Evolutionary conservation across 2,113 vertebrate species (phyloP).

Genomic region (Furnarius figulus): DNA sequence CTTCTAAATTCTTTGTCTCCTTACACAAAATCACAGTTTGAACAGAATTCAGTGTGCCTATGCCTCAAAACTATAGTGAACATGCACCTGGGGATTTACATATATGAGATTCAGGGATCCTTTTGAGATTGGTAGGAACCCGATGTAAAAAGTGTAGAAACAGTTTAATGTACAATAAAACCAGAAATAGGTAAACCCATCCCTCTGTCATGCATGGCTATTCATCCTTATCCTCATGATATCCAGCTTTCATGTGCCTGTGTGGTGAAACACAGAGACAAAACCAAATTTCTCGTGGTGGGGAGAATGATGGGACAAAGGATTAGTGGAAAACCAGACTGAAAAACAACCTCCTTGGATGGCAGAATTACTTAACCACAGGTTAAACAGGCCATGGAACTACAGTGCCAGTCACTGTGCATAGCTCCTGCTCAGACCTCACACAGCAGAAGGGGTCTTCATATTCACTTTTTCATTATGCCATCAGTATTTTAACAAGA

Average conservation of each 20-base stretch:
- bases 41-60: background rate
- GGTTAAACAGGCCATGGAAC: background rate
- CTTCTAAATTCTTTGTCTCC: background rate
- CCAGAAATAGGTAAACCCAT: background rate
- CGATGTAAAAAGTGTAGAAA: background rate
- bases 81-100: fast-evolving
- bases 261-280: background rate
- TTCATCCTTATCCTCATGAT: background rate
- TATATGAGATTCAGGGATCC: background rate
- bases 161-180: background rate
- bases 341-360: background rate
- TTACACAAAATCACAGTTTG: background rate
- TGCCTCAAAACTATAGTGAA: background rate
- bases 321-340: background rate
- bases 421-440: background rate
- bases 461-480: background rate
- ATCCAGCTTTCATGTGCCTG: background rate
- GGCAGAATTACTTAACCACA: background rate
- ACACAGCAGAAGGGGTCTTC: background rate
- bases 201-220: background rate
- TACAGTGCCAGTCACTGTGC: background rate
- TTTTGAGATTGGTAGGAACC: background rate
- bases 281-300: background rate
- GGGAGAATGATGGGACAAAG: background rate
- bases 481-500: background rate